These are phyloP conservation scores for Machaerirhynchus nigripectus DNA, from an alignment of 2,113 vertebrate species.

Conservation along the genomic window DNA sequence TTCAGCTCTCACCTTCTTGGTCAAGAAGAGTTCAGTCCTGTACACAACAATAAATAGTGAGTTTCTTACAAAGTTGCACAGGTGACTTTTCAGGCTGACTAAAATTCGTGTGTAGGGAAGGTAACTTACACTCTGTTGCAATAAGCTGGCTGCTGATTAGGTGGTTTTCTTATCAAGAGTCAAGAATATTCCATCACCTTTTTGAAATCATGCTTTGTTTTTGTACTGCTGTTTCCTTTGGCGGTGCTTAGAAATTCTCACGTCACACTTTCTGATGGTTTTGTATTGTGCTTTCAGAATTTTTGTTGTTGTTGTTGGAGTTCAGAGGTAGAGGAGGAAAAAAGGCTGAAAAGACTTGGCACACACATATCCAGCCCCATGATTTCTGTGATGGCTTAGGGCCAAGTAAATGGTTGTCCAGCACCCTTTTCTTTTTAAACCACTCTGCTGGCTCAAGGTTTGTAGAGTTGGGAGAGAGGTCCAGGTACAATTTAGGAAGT, in stretches of 20 bases:
- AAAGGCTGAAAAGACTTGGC: background rate
- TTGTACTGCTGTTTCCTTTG: background rate
- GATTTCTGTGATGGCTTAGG: background rate
- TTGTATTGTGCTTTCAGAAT: background rate
- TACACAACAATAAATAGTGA: background rate
- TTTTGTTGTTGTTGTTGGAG: slow-evolving; percentile 51
- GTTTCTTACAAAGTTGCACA: background rate
- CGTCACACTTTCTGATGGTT: background rate
- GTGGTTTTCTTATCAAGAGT: background rate
- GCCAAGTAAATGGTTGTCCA: background rate
- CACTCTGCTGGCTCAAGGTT: background rate
- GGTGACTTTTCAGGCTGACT: background rate
- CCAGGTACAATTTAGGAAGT: background rate
- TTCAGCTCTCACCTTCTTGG: background rate
- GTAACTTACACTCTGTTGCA: background rate
- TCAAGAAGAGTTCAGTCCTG: background rate
- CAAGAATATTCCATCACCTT: background rate
- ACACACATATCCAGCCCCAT: background rate
- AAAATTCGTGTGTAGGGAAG: background rate
- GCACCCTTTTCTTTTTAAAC: background rate
- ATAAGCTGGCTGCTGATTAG: background rate
- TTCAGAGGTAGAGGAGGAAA: background rate
- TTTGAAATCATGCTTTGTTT: background rate
- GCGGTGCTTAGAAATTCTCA: background rate
- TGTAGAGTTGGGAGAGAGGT: background rate